phyloP scores from a whole-genome alignment of 2,113 vertebrate genomes.

The Melanostigma gelatinosum region DNA sequence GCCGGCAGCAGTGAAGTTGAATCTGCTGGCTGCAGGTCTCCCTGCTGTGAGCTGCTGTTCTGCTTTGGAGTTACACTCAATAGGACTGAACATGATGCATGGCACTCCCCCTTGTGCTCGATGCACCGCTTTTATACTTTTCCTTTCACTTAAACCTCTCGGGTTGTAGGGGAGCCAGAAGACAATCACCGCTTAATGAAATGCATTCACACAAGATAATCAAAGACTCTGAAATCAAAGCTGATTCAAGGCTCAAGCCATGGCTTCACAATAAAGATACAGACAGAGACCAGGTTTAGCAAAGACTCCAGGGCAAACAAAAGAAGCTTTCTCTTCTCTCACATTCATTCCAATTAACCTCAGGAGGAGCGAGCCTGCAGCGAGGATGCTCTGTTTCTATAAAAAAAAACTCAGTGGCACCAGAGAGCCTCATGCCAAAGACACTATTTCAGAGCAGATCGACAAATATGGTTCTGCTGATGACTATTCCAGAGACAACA shows the following conservation, averaged over 20 bases:
- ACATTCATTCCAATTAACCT: slow-evolving; percentile 44
- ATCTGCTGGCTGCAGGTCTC: not conserved
- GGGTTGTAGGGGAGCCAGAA: not conserved
- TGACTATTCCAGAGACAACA: slow-evolving; percentile 46
- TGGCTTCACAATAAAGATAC: not conserved
- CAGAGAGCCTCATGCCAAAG: slow-evolving; percentile 18
- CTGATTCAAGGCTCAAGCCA: not conserved
- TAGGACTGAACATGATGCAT: not conserved
- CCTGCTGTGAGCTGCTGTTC: slow-evolving; percentile 4
- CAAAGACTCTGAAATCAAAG: not conserved
- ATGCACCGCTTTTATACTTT: not conserved
- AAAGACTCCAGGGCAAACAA: slow-evolving; percentile 15
- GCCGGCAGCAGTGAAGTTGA: not conserved
- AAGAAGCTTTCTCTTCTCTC: slow-evolving; percentile 21
- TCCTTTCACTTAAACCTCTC: slow-evolving; percentile 4
- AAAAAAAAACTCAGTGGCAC: slow-evolving; percentile 10
- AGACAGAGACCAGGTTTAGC: slow-evolving; percentile 21
- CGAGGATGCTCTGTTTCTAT: slow-evolving; percentile 7
- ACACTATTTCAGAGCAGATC: slow-evolving; percentile 2
- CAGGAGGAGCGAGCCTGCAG: slow-evolving; percentile 40
- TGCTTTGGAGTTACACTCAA: not conserved
- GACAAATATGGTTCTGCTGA: slow-evolving; percentile 27
- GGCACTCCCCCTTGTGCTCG: not conserved
- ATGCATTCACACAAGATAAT: not conserved
- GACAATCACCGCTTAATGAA: not conserved